These are phyloP conservation scores for Melanocharis versteri DNA, from an alignment of 2,113 vertebrate genomes.

Conservation along the genomic window DNA sequence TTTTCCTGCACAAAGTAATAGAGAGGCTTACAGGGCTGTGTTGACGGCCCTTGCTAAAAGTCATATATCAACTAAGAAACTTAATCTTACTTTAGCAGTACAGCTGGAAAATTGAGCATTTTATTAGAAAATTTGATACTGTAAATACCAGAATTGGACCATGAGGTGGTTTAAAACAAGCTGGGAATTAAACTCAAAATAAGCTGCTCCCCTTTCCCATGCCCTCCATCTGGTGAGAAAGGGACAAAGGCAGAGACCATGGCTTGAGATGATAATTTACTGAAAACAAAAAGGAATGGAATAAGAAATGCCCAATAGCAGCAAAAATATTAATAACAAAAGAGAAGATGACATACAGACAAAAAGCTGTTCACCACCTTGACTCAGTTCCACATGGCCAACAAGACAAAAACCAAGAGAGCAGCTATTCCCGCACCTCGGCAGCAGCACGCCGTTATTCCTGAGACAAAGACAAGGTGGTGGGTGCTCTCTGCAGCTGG, in stretches of 20 bases:
- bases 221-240: too few species aligned
- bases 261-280: not conserved
- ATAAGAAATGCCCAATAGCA: not conserved
- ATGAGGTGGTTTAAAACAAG: not conserved
- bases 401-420: not conserved
- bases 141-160: not conserved
- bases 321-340: not conserved
- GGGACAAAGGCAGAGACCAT: not conserved
- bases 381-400: not conserved
- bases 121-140: not conserved
- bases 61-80: not conserved
- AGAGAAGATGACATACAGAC: not conserved
- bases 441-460: rapidly evolving
- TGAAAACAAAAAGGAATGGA: not conserved
- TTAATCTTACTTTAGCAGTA: not conserved
- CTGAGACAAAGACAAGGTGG: rapidly evolving
- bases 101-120: not conserved
- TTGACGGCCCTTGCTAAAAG: not conserved
- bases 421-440: not conserved
- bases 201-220: not conserved
- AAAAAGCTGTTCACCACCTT: not conserved
- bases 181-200: not conserved
- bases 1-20: not conserved
- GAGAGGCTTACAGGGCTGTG: not conserved
- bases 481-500: not conserved